phyloP scores from a whole-genome alignment of 2,888 invertebrate genomes.

The Uropetala carovei region DNA sequence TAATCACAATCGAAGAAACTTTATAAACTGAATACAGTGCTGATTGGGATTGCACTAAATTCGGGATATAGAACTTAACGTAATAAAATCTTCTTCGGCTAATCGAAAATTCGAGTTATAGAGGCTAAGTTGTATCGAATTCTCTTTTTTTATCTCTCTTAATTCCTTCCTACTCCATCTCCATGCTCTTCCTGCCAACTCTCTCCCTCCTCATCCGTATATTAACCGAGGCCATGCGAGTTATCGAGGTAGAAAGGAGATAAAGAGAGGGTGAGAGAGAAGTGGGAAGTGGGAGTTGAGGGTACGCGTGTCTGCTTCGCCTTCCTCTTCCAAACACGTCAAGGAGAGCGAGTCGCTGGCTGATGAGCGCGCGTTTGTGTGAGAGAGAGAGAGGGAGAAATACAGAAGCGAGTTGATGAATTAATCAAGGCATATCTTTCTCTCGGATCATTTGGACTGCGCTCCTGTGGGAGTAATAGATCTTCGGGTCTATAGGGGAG shows the following conservation, averaged over 20 bases:
- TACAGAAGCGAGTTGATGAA: neutral
- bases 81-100: too few relatives aligned
- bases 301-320: neutral
- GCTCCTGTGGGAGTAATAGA: neutral
- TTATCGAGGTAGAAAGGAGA: neutral
- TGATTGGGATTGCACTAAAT: too few relatives aligned
- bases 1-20: too few relatives aligned
- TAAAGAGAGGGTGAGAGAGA: neutral
- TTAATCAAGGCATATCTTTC: neutral
- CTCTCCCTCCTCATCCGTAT: neutral
- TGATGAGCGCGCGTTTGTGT: neutral
- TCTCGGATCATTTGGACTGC: neutral
- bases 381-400: neutral
- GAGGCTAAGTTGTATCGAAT: too few relatives aligned
- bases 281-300: neutral
- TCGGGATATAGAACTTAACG: too few relatives aligned
- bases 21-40: too few relatives aligned
- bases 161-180: neutral
- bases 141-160: too few relatives aligned
- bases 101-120: too few relatives aligned
- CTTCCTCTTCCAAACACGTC: neutral
- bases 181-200: neutral
- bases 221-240: neutral
- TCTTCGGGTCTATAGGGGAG: neutral
- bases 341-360: neutral